Evolutionary conservation across 2,888 invertebrate genomes (phyloP).

Genomic region (Lasioglossum figueresi): DNA sequence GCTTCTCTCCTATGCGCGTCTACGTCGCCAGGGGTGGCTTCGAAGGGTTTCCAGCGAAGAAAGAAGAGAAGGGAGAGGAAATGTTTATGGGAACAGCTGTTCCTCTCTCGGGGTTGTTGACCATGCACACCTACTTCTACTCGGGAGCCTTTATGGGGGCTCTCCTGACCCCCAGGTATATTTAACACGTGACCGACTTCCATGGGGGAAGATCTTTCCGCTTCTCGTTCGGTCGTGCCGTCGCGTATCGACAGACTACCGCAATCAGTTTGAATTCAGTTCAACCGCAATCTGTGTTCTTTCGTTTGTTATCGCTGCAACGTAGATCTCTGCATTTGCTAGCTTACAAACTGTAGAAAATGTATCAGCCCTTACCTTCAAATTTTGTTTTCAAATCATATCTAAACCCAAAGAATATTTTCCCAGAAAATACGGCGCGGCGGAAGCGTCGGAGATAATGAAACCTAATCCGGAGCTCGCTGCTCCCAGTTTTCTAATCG

Average conservation of each 20-base stretch:
- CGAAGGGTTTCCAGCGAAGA: slow-evolving; percentile 16
- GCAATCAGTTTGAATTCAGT: background rate
- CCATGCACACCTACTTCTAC: slow-evolving; percentile 43
- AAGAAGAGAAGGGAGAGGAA: slow-evolving; percentile 4
- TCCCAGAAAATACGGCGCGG: background rate
- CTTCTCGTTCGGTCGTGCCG: background rate
- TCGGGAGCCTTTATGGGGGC: slow-evolving; percentile 15
- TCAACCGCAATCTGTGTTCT: background rate
- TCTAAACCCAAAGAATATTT: background rate
- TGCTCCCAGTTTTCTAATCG: background rate
- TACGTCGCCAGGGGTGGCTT: background rate
- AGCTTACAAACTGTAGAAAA: background rate
- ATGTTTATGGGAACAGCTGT: slow-evolving; percentile 63
- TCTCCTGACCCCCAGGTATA: slow-evolving; percentile 49
- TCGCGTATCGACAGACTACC: background rate
- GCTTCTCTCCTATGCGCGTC: background rate
- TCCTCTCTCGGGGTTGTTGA: slow-evolving; percentile 47
- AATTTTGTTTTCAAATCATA: background rate
- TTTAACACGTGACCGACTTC: slow-evolving; percentile 44
- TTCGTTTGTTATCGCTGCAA: background rate
- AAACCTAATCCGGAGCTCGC: background rate
- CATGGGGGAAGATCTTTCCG: background rate
- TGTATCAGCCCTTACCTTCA: too few species aligned
- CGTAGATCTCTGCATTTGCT: background rate
- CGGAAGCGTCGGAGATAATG: too few species aligned